Evolutionary conservation across 1,140 invertebrate species (phyloP).

Genomic region (Heterodera carotae): DNA sequence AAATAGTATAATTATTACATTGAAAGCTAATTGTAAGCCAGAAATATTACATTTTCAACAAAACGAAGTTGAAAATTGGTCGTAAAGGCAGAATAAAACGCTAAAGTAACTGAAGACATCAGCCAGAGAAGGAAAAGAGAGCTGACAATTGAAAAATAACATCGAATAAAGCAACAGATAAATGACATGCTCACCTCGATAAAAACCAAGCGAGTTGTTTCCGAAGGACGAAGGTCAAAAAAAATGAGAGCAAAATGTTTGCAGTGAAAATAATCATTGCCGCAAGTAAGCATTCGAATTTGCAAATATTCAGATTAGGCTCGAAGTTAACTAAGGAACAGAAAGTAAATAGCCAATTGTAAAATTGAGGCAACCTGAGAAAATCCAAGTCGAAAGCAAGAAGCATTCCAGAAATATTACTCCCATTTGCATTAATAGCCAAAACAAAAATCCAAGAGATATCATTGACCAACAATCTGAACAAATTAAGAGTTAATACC

Average conservation of each 20-base stretch:
- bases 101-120: not conserved
- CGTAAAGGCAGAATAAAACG: not conserved
- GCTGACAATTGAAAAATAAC: not conserved
- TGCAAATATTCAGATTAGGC: not conserved
- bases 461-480: slow-evolving; percentile 9
- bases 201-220: not conserved
- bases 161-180: not conserved
- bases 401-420: not conserved
- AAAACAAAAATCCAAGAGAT: not conserved
- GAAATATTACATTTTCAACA: not conserved
- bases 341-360: not conserved
- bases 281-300: slow-evolving; percentile 4
- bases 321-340: slow-evolving; percentile 5
- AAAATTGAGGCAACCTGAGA: not conserved
- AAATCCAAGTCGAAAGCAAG: slow-evolving; percentile 12
- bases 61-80: slow-evolving; percentile 15
- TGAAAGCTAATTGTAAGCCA: not conserved
- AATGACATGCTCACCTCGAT: not conserved
- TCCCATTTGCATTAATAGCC: not conserved
- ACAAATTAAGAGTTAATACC: not conserved
- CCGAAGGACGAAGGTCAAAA: not conserved
- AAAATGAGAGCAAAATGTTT: not conserved
- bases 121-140: not conserved
- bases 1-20: not conserved
- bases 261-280: not conserved